A percentile compares a stretch with the other conserved stretches of the same genome.
Evolutionary conservation across 2,888 invertebrate genomes (phyloP).

Genomic region (Ormia ochracea): DNA sequence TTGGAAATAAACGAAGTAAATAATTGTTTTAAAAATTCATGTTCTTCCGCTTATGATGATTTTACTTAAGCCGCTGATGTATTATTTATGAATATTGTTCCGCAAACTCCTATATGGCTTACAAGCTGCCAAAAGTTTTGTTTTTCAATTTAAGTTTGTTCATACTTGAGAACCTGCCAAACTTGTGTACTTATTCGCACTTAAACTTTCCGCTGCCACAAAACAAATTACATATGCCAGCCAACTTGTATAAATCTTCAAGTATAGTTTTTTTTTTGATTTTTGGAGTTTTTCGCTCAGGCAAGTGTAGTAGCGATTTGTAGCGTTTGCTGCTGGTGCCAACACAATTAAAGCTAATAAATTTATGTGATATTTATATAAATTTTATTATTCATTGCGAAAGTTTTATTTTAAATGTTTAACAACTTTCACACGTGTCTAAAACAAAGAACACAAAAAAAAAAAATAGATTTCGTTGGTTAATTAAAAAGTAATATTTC

Average conservation of each 20-base stretch:
- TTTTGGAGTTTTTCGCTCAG: too few species aligned
- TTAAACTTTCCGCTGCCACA: neutral
- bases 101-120: neutral
- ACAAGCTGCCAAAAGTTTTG: neutral
- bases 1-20: too few species aligned
- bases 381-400: too few species aligned
- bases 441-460: neutral
- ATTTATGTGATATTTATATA: too few species aligned
- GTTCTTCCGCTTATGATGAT: too few species aligned
- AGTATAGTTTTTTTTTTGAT: neutral
- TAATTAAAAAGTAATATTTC: neutral
- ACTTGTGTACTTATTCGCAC: neutral
- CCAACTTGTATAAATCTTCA: neutral
- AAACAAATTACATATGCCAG: neutral
- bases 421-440: neutral
- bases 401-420: neutral
- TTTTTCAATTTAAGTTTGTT: neutral
- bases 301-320: neutral
- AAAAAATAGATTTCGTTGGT: neutral
- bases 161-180: neutral
- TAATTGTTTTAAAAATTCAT: too few species aligned
- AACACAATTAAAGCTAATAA: too few species aligned
- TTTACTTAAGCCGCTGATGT: too few species aligned
- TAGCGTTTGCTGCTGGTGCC: neutral
- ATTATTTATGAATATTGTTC: too few species aligned